phyloP scores from a whole-genome alignment of 2,888 invertebrate species.

The Drosophila rellima region DNA sequence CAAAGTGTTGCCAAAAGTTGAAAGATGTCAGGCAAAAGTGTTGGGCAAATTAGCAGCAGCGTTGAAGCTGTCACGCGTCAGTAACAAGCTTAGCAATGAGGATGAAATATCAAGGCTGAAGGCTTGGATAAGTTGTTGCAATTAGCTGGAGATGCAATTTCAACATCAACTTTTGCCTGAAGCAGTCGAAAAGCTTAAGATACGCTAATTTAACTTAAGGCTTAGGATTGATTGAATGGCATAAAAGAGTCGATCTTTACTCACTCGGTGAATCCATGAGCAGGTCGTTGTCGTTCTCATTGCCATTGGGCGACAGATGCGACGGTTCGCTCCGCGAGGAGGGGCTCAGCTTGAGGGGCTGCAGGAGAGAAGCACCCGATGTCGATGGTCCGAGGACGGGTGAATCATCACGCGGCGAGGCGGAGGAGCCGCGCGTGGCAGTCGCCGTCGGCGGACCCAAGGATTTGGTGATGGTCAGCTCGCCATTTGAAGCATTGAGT shows the following conservation, averaged over 20 bases:
- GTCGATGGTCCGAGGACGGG: constrained; percentile 75
- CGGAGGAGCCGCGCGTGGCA: constrained; percentile 73
- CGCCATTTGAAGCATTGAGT: constrained; percentile 92
- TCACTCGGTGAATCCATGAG: constrained; percentile 94
- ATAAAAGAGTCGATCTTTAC: constrained; percentile 86
- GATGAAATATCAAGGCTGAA: constrained; percentile 20
- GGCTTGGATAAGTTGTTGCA: constrained; percentile 26
- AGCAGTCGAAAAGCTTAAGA: constrained; percentile 13
- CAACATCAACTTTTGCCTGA: neutral
- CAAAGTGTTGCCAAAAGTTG: constrained; percentile 56
- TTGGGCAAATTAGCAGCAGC: constrained; percentile 73
- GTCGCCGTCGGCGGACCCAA: constrained; percentile 87
- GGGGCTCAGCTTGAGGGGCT: constrained; percentile 89
- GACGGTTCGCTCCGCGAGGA: constrained; percentile 83
- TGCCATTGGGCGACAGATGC: constrained; percentile 88
- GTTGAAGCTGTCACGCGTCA: constrained; percentile 69
- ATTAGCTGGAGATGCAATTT: neutral
- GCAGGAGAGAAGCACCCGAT: constrained; percentile 75
- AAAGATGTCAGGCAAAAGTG: constrained; percentile 71
- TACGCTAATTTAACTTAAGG: constrained; percentile 44
- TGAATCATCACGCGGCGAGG: constrained; percentile 77
- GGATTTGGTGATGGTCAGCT: constrained; percentile 93
- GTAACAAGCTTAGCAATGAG: constrained; percentile 21
- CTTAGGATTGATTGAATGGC: neutral
- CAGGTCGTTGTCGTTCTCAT: constrained; percentile 89